Evolutionary conservation across 2,797 vertebrate species (phyloP).

Genomic region (Xyrichtys novacula): DNA sequence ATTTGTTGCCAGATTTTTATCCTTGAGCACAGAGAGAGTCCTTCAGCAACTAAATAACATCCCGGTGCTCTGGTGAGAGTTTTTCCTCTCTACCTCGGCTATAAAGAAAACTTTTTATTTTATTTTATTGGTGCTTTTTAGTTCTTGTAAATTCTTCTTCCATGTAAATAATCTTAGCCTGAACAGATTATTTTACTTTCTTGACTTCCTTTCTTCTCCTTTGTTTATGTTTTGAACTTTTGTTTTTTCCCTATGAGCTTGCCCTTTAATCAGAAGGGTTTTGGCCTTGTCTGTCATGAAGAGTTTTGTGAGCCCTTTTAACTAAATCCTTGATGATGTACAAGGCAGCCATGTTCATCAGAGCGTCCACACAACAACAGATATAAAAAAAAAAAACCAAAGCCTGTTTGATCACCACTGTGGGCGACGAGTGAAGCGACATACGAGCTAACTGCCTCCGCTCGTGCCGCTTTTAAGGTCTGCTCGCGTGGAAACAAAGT

Average conservation of each 20-base stretch:
- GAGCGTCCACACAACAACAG: conserved; percentile 26
- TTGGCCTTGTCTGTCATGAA: conserved; percentile 11
- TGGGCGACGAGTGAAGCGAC: conserved; percentile 16
- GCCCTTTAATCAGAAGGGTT: conserved; percentile 37
- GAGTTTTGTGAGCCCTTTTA: conserved; percentile 40
- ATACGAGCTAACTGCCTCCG: conserved; percentile 6
- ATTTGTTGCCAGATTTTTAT: conserved; percentile 36
- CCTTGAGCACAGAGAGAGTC: conserved; percentile 12
- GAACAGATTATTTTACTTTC: too few relatives aligned
- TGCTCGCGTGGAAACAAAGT: conserved; percentile 22
- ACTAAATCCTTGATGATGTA: conserved; percentile 37
- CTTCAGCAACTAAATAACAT: conserved; percentile 23
- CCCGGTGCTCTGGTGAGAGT: not conserved
- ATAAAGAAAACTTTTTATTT: not conserved
- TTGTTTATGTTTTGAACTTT: not conserved
- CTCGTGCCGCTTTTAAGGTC: conserved; percentile 38
- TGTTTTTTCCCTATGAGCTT: not conserved
- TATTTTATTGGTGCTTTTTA: not conserved
- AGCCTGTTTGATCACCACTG: conserved; percentile 50
- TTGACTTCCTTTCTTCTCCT: not conserved
- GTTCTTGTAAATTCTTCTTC: not conserved
- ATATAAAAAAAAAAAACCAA: conserved; percentile 32
- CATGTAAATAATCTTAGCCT: not conserved
- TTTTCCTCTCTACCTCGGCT: conserved; percentile 7
- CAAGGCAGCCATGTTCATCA: conserved; percentile 39